Conservation (phyloP, 2,113 vertebrate genomes). For the Thamnophis sirtalis region DNA sequence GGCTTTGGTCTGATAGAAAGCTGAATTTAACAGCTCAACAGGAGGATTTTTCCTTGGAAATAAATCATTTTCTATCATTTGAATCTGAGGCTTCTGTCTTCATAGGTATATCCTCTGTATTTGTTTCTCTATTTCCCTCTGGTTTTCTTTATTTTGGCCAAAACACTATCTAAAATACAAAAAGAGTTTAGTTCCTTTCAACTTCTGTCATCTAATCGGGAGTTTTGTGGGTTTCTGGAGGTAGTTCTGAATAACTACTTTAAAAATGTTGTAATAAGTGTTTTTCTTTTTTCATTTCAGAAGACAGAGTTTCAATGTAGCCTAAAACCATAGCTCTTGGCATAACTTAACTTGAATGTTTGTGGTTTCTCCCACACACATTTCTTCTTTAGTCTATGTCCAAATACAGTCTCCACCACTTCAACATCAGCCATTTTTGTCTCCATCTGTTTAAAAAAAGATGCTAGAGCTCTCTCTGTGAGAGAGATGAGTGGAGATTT, state of each 20-base stretch:
- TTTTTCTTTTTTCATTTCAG: background rate
- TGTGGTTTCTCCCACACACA: background rate
- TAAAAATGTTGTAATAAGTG: background rate
- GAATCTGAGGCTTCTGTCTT: background rate
- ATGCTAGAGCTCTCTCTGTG: background rate
- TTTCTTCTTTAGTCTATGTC: background rate
- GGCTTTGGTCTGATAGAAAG: background rate
- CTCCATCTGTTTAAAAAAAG: background rate
- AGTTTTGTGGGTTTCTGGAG: background rate
- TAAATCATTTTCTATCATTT: background rate
- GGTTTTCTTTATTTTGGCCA: background rate
- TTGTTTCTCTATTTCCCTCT: background rate
- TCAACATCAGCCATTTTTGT: background rate
- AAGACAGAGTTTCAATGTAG: background rate
- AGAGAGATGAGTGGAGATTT: background rate
- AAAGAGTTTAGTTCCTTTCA: background rate
- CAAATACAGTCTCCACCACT: background rate
- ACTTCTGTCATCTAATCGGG: background rate
- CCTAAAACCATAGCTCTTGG: background rate
- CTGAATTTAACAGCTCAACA: background rate
- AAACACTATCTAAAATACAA: background rate
- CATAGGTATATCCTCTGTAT: background rate
- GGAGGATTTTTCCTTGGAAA: background rate
- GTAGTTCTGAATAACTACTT: background rate
- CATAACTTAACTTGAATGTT: background rate